Evolutionary conservation across 2,888 invertebrate genomes (phyloP).

Genomic region (Elegia similella): DNA sequence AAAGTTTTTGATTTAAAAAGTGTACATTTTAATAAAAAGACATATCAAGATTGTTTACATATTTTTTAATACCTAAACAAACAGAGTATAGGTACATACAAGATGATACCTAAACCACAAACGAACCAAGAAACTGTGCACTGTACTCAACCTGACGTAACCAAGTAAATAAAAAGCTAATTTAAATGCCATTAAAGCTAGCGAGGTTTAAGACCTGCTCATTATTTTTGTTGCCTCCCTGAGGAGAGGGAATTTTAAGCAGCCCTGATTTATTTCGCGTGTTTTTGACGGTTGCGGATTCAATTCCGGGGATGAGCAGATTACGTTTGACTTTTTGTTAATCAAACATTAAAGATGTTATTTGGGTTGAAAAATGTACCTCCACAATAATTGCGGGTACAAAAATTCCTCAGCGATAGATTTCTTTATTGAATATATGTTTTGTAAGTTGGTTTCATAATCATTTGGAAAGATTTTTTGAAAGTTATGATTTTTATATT

Average conservation of each 20-base stretch:
- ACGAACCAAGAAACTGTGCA: too few species aligned
- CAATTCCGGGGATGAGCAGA: slow-evolving; percentile 20
- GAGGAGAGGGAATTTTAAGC: slow-evolving; percentile 30
- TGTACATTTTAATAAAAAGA: too few species aligned
- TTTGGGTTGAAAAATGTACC: background rate
- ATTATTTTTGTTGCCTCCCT: slow-evolving; percentile 43
- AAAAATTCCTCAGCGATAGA: too few species aligned
- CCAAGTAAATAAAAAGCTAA: slow-evolving; percentile 74
- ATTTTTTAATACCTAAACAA: too few species aligned
- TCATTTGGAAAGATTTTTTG: too few species aligned
- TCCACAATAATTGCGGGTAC: background rate
- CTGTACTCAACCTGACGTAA: background rate
- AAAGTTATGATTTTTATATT: too few species aligned
- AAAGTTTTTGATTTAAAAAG: too few species aligned
- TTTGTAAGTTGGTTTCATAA: too few species aligned
- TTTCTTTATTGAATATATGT: too few species aligned
- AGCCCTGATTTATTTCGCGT: slow-evolving; percentile 32
- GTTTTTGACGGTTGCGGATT: slow-evolving; percentile 31
- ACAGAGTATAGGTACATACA: too few species aligned
- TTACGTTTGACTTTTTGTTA: slow-evolving; percentile 8
- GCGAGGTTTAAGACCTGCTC: slow-evolving; percentile 59
- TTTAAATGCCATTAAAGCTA: slow-evolving; percentile 79
- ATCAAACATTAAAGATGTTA: background rate
- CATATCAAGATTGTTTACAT: too few species aligned
- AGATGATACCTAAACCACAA: too few species aligned